Base-by-base conservation (phyloP, 2,888 invertebrate genomes). In the Lithophane leautieri region DNA sequence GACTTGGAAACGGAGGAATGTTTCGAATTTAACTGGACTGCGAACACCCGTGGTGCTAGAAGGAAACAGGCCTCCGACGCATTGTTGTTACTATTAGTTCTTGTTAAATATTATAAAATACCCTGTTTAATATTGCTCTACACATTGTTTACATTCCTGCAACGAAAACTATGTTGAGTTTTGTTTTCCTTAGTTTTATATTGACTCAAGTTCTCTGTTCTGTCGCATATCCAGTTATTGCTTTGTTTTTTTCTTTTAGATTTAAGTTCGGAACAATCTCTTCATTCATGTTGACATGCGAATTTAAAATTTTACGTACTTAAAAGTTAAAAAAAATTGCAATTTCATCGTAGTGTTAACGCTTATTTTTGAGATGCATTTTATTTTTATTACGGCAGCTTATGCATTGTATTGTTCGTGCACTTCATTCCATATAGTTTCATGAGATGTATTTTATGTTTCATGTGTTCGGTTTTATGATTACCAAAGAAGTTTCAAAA, bases 71-170 rank as follows among this genome's bases (percentile, higher is more conserved):
- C 94, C 94, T 94, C 94, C 93, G 92, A 91, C 91, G 91, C 93
- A 89, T 93, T 92, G 91, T 95, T 95, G 94, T 95, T 95, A 94
- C 91, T 93, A 92, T 90, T 93, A 93, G 90, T 95, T 93, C 93
- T 94, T 95, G 95, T 96, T 95, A 90, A 94, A 92, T 88, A 89
- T 91, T 84, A 88, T 92, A 90, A 92, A 92, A 91, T 91, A 90
- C 92, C 90, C 93, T 94, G 93, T 95, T 95, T 94, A 94, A 94
- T 93, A 93, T 94, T 94, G 93, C 94, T 94, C 93, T 93, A 92
- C 93, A 93, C 93, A 94, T 94, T 95, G 94, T 96, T 96, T 95
- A 96, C 96, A 96, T 96, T 96, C 96, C 96, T 94, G 94, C 94
- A 94, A 93, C 93, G 92, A 95, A 94, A 93, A 92, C 94, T 94